phyloP scores from a whole-genome alignment of 2,113 vertebrate genomes.

The Xerus inauris region DNA sequence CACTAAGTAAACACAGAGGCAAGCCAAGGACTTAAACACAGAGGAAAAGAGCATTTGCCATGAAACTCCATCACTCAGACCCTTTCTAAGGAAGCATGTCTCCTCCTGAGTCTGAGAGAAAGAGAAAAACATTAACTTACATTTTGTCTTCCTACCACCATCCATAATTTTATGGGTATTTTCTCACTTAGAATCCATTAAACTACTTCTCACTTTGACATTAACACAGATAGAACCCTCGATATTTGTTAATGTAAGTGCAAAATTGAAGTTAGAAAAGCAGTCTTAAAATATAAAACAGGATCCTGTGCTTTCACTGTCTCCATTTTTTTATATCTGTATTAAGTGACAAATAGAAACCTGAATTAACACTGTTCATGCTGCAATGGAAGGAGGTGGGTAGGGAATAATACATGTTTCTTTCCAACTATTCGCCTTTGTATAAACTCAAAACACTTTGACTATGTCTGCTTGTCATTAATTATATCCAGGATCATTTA shows the following conservation, averaged over 20 bases:
- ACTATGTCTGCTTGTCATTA: neutral
- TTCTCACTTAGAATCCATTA: neutral
- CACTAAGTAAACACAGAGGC: constrained; percentile 69
- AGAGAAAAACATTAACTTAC: neutral
- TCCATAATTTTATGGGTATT: constrained; percentile 42
- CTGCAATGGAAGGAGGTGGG: neutral
- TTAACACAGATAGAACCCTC: neutral
- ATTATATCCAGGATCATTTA: neutral
- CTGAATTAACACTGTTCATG: neutral
- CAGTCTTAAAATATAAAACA: neutral
- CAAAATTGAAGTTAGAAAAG: constrained; percentile 33
- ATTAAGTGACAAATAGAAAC: neutral
- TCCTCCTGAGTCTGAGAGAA: neutral
- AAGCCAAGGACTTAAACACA: constrained; percentile 69
- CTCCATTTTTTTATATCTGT: neutral
- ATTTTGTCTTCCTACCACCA: neutral
- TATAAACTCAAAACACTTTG: neutral
- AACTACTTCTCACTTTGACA: neutral
- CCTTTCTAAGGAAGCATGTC: rapidly evolving
- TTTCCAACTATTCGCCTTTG: neutral
- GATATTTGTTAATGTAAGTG: neutral
- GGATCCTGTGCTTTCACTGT: neutral
- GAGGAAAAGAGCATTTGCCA: neutral
- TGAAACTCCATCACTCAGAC: neutral
- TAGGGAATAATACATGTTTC: neutral